phyloP scores from a whole-genome alignment of 2,797 vertebrate genomes.

The Poeciliopsis infans region DNA sequence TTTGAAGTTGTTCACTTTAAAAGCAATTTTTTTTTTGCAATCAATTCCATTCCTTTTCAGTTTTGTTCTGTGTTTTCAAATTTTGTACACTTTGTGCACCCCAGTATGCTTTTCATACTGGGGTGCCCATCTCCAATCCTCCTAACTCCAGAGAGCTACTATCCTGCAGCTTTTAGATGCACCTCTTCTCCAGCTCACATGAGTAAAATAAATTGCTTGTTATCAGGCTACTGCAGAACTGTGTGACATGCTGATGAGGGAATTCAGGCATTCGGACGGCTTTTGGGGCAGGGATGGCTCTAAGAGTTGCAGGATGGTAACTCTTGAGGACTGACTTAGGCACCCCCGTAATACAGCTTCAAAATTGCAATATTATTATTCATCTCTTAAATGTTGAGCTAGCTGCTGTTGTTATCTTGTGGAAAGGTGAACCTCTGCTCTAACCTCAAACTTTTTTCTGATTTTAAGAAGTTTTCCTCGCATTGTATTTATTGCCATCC shows the following conservation, averaged over 20 bases:
- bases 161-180: neutral
- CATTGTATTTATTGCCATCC: neutral
- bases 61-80: neutral
- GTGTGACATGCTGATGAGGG: neutral
- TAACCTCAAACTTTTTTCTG: neutral
- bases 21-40: neutral
- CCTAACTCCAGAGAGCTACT: neutral
- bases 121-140: neutral
- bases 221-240: constrained; percentile 3
- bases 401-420: neutral
- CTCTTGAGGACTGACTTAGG: neutral
- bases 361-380: neutral
- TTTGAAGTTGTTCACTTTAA: neutral
- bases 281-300: neutral
- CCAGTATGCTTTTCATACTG: neutral
- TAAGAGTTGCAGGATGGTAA: neutral
- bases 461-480: neutral
- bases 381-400: neutral
- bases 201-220: neutral
- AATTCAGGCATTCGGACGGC: neutral
- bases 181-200: neutral
- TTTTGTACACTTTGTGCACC: neutral
- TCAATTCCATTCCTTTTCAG: neutral
- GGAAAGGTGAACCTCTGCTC: neutral
- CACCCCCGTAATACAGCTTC: neutral